Base-by-base conservation (phyloP, 1,140 invertebrate genomes). In the Drosophila rhopaloa region DNA sequence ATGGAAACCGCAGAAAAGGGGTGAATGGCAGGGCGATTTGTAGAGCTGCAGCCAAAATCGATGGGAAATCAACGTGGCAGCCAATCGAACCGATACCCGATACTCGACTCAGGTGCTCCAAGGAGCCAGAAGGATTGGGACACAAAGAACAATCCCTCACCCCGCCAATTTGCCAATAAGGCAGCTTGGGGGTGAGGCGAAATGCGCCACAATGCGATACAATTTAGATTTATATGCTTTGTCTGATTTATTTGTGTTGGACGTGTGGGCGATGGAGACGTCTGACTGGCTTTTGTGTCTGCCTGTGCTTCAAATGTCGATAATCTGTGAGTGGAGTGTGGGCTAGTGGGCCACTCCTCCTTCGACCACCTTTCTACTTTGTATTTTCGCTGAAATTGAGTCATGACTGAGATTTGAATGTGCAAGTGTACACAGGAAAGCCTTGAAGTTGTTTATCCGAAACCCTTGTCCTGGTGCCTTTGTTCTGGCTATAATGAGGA, bases 231-330 rank as follows among this genome's bases (percentile, higher is more conserved):
- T 71, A 71, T 71, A 66, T 62, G 70, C 61, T 73, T 76, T 76
- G 76, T 73, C 72, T 85, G 81, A 84, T 84, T 84, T 84, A 84
- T 84, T 84, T 84, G 66, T 63, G 63, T 81, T 76, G 65, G 60
- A 84, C 81, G 71, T 74, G 81, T 80, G 67, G 67, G 72, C 19
- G 67, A 40, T 44, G 44, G 14, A 37, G 48, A 24, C 53, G 41
- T 61, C 29, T 54, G 55, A 19, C 47, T 47, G 37, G 29, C 50
- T 55, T 62, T 58, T 51, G 35, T 70, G 37, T 27, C 47, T 79
- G 62, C 43, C 32, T 16, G 50, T 65, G 67, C 62, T 48, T 58
- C 43, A 55, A 58, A 72, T 67, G 62, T 73, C 54, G 48, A 76
- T 80, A 79, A 70, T 59, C 71, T 40, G 40, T 48, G 38, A 8